Conservation (phyloP, 2,888 invertebrate genomes). For the Enchytraeus crypticus region DNA sequence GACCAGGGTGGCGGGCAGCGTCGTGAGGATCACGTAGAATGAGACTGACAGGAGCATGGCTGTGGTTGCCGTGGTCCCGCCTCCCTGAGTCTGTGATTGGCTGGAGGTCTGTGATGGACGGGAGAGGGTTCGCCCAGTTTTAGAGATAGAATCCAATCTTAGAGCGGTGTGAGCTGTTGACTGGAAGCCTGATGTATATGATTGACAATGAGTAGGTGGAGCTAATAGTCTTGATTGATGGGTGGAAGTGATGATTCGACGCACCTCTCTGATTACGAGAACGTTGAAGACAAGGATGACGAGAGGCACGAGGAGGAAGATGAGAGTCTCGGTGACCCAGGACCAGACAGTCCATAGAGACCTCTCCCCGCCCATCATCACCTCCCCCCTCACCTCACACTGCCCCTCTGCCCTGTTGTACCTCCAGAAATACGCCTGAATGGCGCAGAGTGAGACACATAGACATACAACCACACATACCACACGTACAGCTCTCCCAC, state of each 20-base stretch:
- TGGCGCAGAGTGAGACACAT: slow-evolving; percentile 32
- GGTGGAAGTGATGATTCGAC: slow-evolving; percentile 8
- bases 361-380: slow-evolving; percentile 23
- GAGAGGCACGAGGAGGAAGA: slow-evolving; percentile 41
- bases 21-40: slow-evolving; percentile 46
- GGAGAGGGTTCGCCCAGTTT: neutral
- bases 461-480: slow-evolving; percentile 30
- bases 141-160: neutral
- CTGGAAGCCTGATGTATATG: no score
- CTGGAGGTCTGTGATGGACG: neutral
- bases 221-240: no score
- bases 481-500: slow-evolving; percentile 35
- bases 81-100: neutral
- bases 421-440: slow-evolving; percentile 43
- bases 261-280: slow-evolving; percentile 43
- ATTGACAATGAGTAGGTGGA: no score
- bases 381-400: slow-evolving; percentile 32
- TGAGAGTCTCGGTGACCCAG: slow-evolving; percentile 38
- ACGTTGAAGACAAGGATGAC: slow-evolving; percentile 43
- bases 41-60: slow-evolving; percentile 45
- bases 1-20: slow-evolving; percentile 45
- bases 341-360: slow-evolving; percentile 39
- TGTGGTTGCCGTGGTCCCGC: slow-evolving; percentile 35
- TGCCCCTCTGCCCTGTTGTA: slow-evolving; percentile 30
- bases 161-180: neutral